Base-by-base conservation (phyloP, 2,113 vertebrate genomes). In the Variabilichromis moorii region DNA sequence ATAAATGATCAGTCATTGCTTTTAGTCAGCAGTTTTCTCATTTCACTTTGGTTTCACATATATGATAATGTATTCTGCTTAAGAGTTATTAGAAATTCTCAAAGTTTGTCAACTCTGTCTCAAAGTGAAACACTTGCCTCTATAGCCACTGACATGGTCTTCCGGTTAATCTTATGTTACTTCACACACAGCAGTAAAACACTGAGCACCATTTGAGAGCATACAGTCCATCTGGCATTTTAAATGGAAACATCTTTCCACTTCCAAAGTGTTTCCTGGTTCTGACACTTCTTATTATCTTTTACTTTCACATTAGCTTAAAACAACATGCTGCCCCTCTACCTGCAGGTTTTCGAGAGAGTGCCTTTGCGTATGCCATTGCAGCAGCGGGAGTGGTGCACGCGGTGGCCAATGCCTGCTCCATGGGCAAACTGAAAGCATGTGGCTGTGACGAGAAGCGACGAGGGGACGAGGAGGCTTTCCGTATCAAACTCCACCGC, bases 281-380 rank as follows among this genome's bases (percentile, higher is more conserved):
- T 87, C 35, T 50, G 21, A 80, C 16, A 35, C 45, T 83, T 93
- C n/a, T 24, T 53, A 19, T 19, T 76, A 35, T 7, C 28, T 28
- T 81, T 33, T 31, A 13, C 33, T 57, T 59, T 42, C 5, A 21
- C 14, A 31, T 19, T 21, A 21, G 19, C 37, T 11, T 51, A 42
- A 12, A 47, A n/a, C 37, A 53, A 78, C 51, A n/a, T 10, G 40
- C 21, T 82, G 47, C 85, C 11, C 9, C 53, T 53, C 19, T 11
- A 16, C 45, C 42, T 16, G 2, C 96, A 99, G 98, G 99, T 86
- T 99, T 99, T 93, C 96, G 98, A 86, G 98, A 99, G 93, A 99
- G 98, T 2, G 99, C 99, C 73, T 99, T 99, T 1, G 98, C 98
- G 1, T 99, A 99, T 0, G 99, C 99, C 80, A 99, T 99, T 0